Conservation (phyloP, 2,797 vertebrate species). For the Paguma larvata region DNA sequence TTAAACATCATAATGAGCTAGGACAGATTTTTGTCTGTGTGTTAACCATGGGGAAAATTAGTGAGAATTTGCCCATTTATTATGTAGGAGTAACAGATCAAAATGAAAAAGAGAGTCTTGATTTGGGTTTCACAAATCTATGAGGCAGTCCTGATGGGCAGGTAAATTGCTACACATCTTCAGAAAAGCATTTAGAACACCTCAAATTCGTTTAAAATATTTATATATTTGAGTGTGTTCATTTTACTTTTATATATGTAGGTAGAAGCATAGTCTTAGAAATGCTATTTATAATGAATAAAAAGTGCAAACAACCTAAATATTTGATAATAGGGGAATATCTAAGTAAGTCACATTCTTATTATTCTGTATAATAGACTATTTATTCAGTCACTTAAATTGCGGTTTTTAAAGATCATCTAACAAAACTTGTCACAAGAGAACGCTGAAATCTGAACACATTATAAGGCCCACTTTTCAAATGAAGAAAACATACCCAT, state of each 20-base stretch:
- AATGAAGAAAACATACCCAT: not conserved
- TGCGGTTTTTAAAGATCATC: constrained; percentile 10
- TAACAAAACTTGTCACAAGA: constrained; percentile 18
- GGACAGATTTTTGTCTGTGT: not conserved
- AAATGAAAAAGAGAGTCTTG: constrained; percentile 39
- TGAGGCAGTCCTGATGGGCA: not conserved
- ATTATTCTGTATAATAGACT: constrained; percentile 30
- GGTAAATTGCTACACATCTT: constrained; percentile 40
- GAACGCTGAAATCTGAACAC: not conserved
- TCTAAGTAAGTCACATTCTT: constrained; percentile 50
- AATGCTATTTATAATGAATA: constrained; percentile 53
- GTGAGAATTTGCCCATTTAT: not conserved
- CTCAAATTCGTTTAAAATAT: constrained; percentile 49
- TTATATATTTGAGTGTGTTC: constrained; percentile 37
- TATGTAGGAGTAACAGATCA: constrained; percentile 3
- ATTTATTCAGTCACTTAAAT: constrained; percentile 41
- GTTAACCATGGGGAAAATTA: not conserved
- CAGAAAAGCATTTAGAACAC: constrained; percentile 32
- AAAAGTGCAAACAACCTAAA: constrained; percentile 34
- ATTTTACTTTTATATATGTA: constrained; percentile 29
- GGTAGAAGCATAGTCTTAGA: not conserved
- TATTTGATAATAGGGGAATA: not conserved
- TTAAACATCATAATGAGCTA: constrained; percentile 12
- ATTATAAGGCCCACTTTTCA: not conserved
- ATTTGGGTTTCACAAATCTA: constrained; percentile 19